Evolutionary conservation across 2,888 invertebrate genomes (phyloP).

Genomic region (Ichneumon xanthorius): DNA sequence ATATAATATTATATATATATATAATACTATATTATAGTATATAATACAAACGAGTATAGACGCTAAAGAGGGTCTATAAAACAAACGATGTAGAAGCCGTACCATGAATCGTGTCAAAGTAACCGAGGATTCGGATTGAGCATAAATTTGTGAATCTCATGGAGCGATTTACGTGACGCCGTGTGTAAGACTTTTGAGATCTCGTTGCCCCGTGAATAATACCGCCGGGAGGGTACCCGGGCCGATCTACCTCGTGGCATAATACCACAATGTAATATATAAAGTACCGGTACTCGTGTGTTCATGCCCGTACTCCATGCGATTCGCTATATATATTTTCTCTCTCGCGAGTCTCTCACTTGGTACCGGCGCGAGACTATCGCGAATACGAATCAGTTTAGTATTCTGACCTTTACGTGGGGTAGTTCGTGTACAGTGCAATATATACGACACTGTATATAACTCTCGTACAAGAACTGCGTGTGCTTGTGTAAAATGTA

Average conservation of each 20-base stretch:
- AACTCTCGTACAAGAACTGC: constrained; percentile 5
- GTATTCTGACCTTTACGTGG: constrained; percentile 65
- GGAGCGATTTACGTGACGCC: constrained; percentile 24
- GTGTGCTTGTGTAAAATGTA: neutral
- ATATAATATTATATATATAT: no score
- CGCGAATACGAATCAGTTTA: constrained; percentile 64
- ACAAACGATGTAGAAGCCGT: constrained; percentile 27
- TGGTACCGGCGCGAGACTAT: constrained; percentile 54
- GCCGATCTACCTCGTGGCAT: constrained; percentile 15
- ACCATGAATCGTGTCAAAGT: constrained; percentile 43
- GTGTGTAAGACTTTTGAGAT: constrained; percentile 50
- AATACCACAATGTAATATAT: constrained; percentile 39
- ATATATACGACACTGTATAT: constrained; percentile 26
- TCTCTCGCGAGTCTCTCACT: constrained; percentile 28
- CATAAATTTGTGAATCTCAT: constrained; percentile 45
- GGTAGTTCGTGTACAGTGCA: constrained; percentile 46
- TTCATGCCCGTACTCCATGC: neutral
- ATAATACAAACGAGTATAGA: neutral
- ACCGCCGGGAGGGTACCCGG: constrained; percentile 16
- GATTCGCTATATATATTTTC: constrained; percentile 8
- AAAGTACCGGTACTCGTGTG: constrained; percentile 34
- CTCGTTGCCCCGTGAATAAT: constrained; percentile 25
- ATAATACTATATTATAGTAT: no score
- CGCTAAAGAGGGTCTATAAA: constrained; percentile 32
- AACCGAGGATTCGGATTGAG: constrained; percentile 37